Evolutionary conservation across 1,140 invertebrate genomes (phyloP).

Genomic region (Phortica variegata): DNA sequence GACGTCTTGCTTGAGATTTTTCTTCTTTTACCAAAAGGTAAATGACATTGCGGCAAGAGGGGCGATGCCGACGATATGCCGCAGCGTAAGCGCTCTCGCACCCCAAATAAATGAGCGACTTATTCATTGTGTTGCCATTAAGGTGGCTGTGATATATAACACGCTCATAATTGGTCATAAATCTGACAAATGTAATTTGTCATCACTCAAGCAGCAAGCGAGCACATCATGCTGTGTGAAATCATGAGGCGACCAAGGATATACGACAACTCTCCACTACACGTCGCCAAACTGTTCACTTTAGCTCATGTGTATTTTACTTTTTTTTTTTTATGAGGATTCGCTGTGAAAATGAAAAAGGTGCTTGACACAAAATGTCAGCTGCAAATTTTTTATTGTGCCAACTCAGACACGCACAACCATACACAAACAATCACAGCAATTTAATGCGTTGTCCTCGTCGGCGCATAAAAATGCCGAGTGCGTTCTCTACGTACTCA

Average conservation of each 20-base stretch:
- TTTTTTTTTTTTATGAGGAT: too few species aligned
- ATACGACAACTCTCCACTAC: too few species aligned
- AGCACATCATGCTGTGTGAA: neutral
- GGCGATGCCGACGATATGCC: too few species aligned
- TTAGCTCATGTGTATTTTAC: too few species aligned
- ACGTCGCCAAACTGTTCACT: too few species aligned
- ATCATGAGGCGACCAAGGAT: neutral
- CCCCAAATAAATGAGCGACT: conserved; percentile 52
- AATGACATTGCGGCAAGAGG: too few species aligned
- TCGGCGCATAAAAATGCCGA: neutral
- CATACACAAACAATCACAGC: conserved; percentile 5
- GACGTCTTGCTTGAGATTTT: too few species aligned
- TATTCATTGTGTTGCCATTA: conserved; percentile 53
- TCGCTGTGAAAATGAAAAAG: conserved; percentile 52
- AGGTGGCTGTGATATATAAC: conserved; percentile 55
- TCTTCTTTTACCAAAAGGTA: too few species aligned
- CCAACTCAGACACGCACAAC: conserved; percentile 43
- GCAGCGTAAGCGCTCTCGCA: too few species aligned
- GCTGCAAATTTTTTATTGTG: conserved; percentile 55
- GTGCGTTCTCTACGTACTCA: neutral
- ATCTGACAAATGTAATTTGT: conserved; percentile 58
- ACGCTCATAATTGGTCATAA: conserved; percentile 58
- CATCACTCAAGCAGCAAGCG: conserved; percentile 50
- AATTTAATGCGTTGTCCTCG: neutral
- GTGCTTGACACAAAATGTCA: conserved; percentile 55